phyloP scores from a whole-genome alignment of 1,140 invertebrate species.

The Proctacanthus coquilletti region DNA sequence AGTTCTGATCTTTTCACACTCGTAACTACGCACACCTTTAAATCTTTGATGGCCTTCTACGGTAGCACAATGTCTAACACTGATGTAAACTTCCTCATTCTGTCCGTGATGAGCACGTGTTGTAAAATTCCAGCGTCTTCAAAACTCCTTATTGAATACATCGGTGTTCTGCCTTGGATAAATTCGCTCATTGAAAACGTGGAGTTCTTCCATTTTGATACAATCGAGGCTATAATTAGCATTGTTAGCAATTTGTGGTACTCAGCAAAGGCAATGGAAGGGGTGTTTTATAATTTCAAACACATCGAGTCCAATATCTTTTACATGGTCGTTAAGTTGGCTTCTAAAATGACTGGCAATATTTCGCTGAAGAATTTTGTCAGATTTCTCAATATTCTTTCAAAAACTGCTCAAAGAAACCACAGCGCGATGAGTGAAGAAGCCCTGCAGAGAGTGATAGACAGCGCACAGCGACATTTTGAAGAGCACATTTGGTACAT shows the following conservation, averaged over 20 bases:
- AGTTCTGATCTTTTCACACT: slow-evolving; percentile 38
- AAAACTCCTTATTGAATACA: slow-evolving; percentile 41
- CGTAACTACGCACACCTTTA: slow-evolving; percentile 41
- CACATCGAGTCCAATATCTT: slow-evolving; percentile 15
- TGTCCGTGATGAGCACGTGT: slow-evolving; percentile 40
- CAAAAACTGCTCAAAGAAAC: slow-evolving; percentile 16
- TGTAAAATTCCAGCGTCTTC: slow-evolving; percentile 40
- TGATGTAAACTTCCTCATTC: slow-evolving; percentile 41
- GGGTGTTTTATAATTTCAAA: slow-evolving; percentile 13
- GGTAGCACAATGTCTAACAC: slow-evolving; percentile 25
- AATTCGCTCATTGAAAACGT: slow-evolving; percentile 17
- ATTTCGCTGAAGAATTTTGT: slow-evolving; percentile 15
- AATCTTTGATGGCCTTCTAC: slow-evolving; percentile 40
- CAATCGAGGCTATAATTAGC: slow-evolving; percentile 25
- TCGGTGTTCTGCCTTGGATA: slow-evolving; percentile 47
- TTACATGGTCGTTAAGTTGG: slow-evolving; percentile 14
- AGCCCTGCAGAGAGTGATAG: slow-evolving; percentile 16
- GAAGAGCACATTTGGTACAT: slow-evolving; percentile 9
- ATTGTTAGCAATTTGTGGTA: slow-evolving; percentile 27
- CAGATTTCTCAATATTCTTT: slow-evolving; percentile 19
- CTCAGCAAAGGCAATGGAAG: slow-evolving; percentile 15
- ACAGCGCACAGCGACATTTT: slow-evolving; percentile 16
- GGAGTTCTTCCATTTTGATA: slow-evolving; percentile 26
- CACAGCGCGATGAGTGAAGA: slow-evolving; percentile 5
- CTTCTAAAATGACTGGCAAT: slow-evolving; percentile 17